Conservation (phyloP, 2,888 invertebrate species). For the Archaeoteleia sp. region DNA sequence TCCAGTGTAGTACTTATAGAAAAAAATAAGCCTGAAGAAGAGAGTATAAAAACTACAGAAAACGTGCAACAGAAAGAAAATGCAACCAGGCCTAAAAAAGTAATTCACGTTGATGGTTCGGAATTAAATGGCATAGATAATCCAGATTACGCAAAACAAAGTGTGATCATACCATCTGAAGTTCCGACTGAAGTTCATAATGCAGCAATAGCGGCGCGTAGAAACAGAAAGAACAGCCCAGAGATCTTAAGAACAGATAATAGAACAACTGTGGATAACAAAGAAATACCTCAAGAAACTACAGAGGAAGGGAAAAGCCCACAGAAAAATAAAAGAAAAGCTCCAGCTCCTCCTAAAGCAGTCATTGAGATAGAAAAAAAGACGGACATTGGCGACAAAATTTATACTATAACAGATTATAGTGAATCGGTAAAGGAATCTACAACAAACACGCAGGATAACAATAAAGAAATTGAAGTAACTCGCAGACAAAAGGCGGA, state of each 20-base stretch:
- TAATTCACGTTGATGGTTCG: slow-evolving; percentile 47
- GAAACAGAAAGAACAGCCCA: slow-evolving; percentile 79
- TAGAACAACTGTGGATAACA: slow-evolving; percentile 47
- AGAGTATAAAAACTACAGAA: too few species aligned
- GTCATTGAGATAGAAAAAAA: slow-evolving; percentile 41
- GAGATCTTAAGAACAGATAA: slow-evolving; percentile 56
- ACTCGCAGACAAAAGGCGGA: slow-evolving; percentile 38
- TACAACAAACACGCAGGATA: slow-evolving; percentile 57
- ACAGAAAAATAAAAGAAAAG: slow-evolving; percentile 80
- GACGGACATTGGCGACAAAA: slow-evolving; percentile 56
- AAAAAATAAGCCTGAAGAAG: slow-evolving; percentile 12
- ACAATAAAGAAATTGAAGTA: slow-evolving; percentile 47
- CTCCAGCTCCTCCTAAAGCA: slow-evolving; percentile 82
- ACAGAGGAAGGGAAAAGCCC: slow-evolving; percentile 77
- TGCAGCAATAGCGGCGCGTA: slow-evolving; percentile 82
- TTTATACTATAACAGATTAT: slow-evolving; percentile 64
- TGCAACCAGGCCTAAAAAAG: slow-evolving; percentile 71
- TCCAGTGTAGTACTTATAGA: slow-evolving; percentile 15
- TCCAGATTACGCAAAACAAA: slow-evolving; percentile 60
- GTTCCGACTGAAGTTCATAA: slow-evolving; percentile 83
- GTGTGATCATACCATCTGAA: slow-evolving; percentile 78
- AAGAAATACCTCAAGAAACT: slow-evolving; percentile 59
- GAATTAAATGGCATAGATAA: slow-evolving; percentile 55
- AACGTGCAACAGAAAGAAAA: slow-evolving; percentile 64
- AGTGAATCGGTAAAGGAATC: slow-evolving; percentile 62